A percentile compares a stretch with the other conserved stretches of the same genome.
Conservation (phyloP, 1,140 invertebrate species). For the Penaeus vannamei region DNA sequence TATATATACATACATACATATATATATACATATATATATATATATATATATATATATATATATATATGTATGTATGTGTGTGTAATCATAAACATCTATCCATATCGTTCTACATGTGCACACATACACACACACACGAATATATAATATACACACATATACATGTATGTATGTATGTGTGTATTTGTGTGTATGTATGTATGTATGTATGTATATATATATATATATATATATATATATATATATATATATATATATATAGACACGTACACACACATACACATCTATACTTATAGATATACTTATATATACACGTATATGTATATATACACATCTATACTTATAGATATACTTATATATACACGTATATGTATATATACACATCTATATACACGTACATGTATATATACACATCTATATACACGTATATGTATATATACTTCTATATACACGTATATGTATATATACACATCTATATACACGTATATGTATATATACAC, state of each 20-base stretch:
- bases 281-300: too few relatives aligned
- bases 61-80: constrained; percentile 11
- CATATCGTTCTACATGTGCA: background rate
- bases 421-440: constrained; percentile 26
- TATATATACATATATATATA: constrained; percentile 40
- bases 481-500: too few relatives aligned
- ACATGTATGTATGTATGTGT: background rate
- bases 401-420: background rate
- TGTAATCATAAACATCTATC: background rate
- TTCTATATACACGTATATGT: constrained; percentile 4
- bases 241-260: too few relatives aligned
- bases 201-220: background rate
- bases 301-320: too few relatives aligned
- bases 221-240: background rate
- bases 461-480: background rate
- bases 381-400: background rate
- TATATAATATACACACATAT: background rate
- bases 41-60: constrained; percentile 44
- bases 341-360: background rate
- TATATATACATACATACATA: background rate
- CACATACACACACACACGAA: too few relatives aligned
- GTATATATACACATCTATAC: background rate
- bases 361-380: too few relatives aligned
- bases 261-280: too few relatives aligned
- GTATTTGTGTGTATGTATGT: background rate